phyloP scores from a whole-genome alignment of 2,113 vertebrate species.

The Elaphurus davidianus region DNA sequence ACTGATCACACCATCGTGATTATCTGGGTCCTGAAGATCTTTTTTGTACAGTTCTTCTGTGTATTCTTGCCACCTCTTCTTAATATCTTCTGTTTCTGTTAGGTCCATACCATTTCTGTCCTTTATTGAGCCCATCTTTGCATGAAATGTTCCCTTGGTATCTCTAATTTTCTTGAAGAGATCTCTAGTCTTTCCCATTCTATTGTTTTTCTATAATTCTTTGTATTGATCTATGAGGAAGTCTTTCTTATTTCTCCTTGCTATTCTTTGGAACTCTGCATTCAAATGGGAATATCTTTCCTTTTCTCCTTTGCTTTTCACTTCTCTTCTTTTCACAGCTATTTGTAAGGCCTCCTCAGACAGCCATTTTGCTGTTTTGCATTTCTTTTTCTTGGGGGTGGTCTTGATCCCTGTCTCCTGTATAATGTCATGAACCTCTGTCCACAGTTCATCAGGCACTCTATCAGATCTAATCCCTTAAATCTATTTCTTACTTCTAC shows the following conservation, averaged over 20 bases:
- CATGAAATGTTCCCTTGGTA: not conserved
- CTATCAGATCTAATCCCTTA: not conserved
- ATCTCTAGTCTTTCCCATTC: not conserved
- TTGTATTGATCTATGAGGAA: not conserved
- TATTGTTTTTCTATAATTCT: not conserved
- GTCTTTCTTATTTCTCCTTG: not conserved
- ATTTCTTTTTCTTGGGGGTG: not conserved
- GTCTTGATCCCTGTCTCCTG: not conserved
- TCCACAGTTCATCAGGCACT: not conserved
- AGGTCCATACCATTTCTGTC: not conserved
- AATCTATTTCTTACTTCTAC: not conserved
- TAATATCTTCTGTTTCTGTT: not conserved
- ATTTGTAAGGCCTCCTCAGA: not conserved
- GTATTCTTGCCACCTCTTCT: not conserved
- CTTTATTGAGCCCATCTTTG: not conserved
- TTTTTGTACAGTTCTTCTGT: not conserved
- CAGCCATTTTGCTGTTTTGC: not conserved
- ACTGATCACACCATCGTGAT: not conserved
- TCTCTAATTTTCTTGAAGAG: not conserved
- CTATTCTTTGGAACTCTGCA: not conserved
- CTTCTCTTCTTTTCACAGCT: not conserved
- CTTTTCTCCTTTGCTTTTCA: not conserved
- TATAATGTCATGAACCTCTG: accelerated
- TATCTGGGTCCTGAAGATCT: not conserved
- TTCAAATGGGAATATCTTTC: not conserved